A percentile compares a stretch with the other conserved stretches of the same genome.
phyloP scores from a whole-genome alignment of 2,797 vertebrate species.

The Pipistrellus pipistrellus region DNA sequence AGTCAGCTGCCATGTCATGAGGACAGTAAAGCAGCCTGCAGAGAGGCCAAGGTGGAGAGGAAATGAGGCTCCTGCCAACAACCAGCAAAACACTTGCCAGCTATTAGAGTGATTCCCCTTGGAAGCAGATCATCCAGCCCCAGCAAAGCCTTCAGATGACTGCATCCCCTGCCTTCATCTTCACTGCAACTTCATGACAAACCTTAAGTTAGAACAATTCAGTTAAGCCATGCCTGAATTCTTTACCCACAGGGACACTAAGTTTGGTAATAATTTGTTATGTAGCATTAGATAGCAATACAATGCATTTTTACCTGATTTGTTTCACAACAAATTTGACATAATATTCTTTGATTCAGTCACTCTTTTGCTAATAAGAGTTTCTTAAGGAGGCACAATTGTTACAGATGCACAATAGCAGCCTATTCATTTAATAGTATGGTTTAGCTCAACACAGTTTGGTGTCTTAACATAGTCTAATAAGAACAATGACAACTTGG shows the following conservation, averaged over 20 bases:
- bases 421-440: background rate
- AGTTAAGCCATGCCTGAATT: background rate
- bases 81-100: background rate
- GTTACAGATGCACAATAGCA: background rate
- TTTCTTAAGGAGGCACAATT: constrained; percentile 12
- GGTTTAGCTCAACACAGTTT: background rate
- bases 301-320: background rate
- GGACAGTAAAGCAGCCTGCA: background rate
- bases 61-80: background rate
- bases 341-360: background rate
- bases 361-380: background rate
- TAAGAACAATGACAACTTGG: background rate
- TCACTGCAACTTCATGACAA: background rate
- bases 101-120: background rate
- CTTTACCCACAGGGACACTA: background rate
- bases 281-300: background rate
- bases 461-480: background rate
- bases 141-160: background rate
- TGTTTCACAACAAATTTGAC: background rate
- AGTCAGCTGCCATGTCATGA: background rate
- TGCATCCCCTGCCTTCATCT: background rate
- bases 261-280: background rate
- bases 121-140: background rate
- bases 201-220: background rate
- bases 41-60: background rate